Base-by-base conservation (phyloP, 64 coral and sea anemone genomes). In the Stichodactyla mertensii region DNA sequence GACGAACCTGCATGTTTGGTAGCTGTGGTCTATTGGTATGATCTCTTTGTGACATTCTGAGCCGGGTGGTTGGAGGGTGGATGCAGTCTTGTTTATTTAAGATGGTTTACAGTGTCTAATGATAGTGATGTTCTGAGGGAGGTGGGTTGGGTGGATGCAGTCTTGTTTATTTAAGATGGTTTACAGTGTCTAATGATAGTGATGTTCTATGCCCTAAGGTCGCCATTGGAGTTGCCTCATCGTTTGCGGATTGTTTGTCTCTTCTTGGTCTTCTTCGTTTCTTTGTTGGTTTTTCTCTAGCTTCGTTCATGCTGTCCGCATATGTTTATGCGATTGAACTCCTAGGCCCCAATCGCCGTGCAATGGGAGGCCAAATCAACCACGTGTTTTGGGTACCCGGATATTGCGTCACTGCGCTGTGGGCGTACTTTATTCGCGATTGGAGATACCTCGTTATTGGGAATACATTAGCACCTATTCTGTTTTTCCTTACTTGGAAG, bases 271-370 rank as follows among this genome's bases (percentile, higher is more conserved):
- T 87, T 3, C 88, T 95, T 18, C 90, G 94, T 24, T 95, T 95
- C 85, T 88, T 88, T 12, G 82, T 92, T 2, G 94, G 87, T 16
- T 89, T 84, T 19, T 88, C 82, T 6, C 71, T 87, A 1, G 83
- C 87, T 5, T 89, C 89, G 6, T 62, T 90, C 16, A 92, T 95
- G 81, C 57, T 95, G 18, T n/a, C 87, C 7, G 81, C 85, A 18
- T 95, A 95, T 54, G 85, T 92, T 2, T 95, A 92, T 28, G 88
- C 70, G 16, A 60, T 95, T 10, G 94, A 95, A 69, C 67, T 95
- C 12, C 60, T 92, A 31, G 94, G 94, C 4, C 78, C 87, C 14
- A 84, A 54, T 18, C 88, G 88, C 15, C 90, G 94, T 0, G 88
- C 94, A 19, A 54, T 95, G 66, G 94, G 89, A 2, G 94, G 94